Evolutionary conservation across 2,797 vertebrate species (phyloP), one percentile per base, ranked within the genome.

Genomic region (Oreortyx pictus): DNA sequence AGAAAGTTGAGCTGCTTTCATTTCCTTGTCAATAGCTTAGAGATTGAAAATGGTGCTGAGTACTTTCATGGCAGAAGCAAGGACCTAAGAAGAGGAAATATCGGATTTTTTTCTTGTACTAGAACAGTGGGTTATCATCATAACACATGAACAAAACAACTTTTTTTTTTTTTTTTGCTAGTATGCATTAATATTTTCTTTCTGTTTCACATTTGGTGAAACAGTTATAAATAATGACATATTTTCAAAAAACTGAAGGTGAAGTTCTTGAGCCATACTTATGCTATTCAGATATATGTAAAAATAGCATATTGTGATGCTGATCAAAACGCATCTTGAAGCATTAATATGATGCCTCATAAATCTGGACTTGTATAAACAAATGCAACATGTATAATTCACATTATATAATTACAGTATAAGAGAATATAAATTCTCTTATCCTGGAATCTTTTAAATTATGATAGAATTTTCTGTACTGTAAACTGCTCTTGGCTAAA

Each of bases 401-500:
- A 50, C 14, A 17, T 89, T 82, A 82, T 8, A 10, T 90, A 77
- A 94, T 80, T 87, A 37, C 15, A 54, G 49, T 15, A 31, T 80
- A 33, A 87, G 37, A 67, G 33, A 84, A 64, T 46, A 67, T 19
- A 60, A 16, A 22, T 56, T 75, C 67, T 89, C 31, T 79, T 94
- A 47, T 77, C 49, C 60, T 76, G 41, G 54, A 96, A 94, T 49
- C 78, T 92, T 89, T 78, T 81, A 76, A 86, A 92, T 86, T 43
- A 39, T 93, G 76, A 91, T 71, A 71, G 90, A 88, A 41, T 77
- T 59, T 94, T 78, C 49, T 90, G 50, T 74, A 10, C 76, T 95
- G 77, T n/a, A 92, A 83, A 70, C 22, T 86, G 59, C 94, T 94
- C 66, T 79, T 92, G 94, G 74, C 90, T 89, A 94, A 93, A 88